Base-by-base conservation (phyloP, 2,888 invertebrate species). In the Ophonus ardosiacus region DNA sequence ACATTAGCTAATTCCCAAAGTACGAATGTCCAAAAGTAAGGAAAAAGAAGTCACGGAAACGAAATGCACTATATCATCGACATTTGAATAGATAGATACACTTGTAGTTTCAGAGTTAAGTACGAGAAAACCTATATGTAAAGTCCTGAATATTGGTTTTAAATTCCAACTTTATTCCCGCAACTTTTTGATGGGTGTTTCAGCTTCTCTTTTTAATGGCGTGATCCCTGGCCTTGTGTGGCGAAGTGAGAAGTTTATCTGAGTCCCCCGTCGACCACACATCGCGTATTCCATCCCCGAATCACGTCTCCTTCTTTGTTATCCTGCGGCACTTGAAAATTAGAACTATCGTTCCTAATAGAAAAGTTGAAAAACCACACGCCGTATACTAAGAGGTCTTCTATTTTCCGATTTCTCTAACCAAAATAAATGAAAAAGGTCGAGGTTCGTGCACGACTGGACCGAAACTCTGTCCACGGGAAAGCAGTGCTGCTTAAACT, bases 401-500 rank as follows among this genome's bases (percentile, higher is more conserved):
- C 76, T 18, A 86, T 86, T 86, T 87, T 87, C 87, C 86, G 86
- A 88, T 87, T 88, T 87, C 87, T 86, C 84, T 87, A 89, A 87
- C 88, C 88, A 88, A 89, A 89, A 89, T 89, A 89, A 89, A 88
- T 88, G 88, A 89, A 89, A 84, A 84, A 83, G 79, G 85, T 51
- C 43, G 43, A 21, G 71, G 65, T 51, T 63, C 68, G 43, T 65
- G 65, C 81, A 81, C 81, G 81, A 63, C 10, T 63, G 78, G 31
- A 40, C 40, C 40, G 17, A 31, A 68, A 68, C 38, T 68, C 68
- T 68, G 68, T 38, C 40, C 71, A 51, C 21, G 6, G 8, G 6
- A 10, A 15, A n/a, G 17, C 31, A 56, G 57, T 5, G 18, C 2
- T 56, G 21, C 21, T n/a, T n/a, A 40, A 40, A 40, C 71, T 40